Evolutionary conservation across 2,797 vertebrate species (phyloP), one percentile per base, ranked within the genome.

Genomic region (Meriones psammophilus): DNA sequence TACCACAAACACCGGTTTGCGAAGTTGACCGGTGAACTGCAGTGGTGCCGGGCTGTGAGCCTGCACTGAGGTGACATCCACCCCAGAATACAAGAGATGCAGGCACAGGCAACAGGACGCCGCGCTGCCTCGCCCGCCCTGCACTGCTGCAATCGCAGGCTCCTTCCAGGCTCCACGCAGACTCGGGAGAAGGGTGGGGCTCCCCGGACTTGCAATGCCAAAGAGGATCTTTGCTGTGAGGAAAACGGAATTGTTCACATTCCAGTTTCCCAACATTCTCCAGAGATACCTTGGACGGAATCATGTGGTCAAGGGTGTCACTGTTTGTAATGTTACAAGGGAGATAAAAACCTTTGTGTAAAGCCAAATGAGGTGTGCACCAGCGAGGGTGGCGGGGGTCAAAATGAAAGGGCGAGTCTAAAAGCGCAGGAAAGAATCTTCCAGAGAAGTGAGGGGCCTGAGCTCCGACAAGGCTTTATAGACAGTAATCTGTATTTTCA

Each of bases 171-270:
- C 77, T 94, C 91, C 97, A 92, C 78, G 97, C 96, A 96, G 97
- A 97, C 93, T 90, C 68, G 80, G 94, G 92, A 97, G 95, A 93
- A 96, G 93, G 97, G 97, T 97, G 96, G 96, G 95, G 96, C 95
- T 95, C 89, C 15, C 87, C n/a, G 85, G 68, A 78, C 96, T 88
- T 28, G 76, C 83, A 79, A 62, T 60, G 89, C 50, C 50, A 74
- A n/a, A 92, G 85, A 50, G 56, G 83, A 92, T 83, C 93, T 30
- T 14, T 95, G 92, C 96, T 69, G 94, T 84, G 94, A 87, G 94
- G 88, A 84, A 89, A 94, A 97, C 58, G n/a, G 77, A 92, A 76
- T 80, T 54, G 20, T 62, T 71, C 62, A 36, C 22, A n/a, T 73
- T 18, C 69, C 87, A n/a, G 79, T 80, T 62, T 87, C n/a, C 39